phyloP scores from a whole-genome alignment of 2,797 vertebrate species.

The Tangara arthus region DNA sequence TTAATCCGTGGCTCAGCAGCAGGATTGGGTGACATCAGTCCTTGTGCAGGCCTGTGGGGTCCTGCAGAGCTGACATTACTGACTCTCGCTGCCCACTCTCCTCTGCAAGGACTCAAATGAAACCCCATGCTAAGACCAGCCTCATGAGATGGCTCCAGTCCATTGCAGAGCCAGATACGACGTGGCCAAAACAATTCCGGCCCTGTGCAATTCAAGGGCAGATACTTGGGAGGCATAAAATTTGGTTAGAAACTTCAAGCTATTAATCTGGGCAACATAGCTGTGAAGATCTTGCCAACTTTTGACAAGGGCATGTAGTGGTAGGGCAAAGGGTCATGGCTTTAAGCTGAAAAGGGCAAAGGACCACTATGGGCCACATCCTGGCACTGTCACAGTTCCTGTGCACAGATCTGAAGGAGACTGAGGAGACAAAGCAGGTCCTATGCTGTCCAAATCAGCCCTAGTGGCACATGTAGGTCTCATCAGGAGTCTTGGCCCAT shows the following conservation, averaged over 20 bases:
- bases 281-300: not conserved
- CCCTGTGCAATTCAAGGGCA: not conserved
- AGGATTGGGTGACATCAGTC: accelerated
- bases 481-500: not conserved
- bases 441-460: not conserved
- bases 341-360: not conserved
- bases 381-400: accelerated
- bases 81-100: not conserved
- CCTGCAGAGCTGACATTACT: not conserved
- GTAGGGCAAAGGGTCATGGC: not conserved
- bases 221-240: not conserved
- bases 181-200: not conserved
- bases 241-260: not conserved
- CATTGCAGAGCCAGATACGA: not conserved
- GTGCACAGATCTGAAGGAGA: accelerated
- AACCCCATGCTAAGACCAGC: not conserved
- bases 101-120: not conserved
- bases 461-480: accelerated
- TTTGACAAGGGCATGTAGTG: not conserved
- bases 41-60: not conserved
- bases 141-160: not conserved
- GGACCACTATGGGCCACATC: not conserved
- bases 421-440: not conserved
- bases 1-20: accelerated
- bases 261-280: not conserved